phyloP scores from a whole-genome alignment of 2,797 vertebrate genomes.

The Lateolabrax maculatus region DNA sequence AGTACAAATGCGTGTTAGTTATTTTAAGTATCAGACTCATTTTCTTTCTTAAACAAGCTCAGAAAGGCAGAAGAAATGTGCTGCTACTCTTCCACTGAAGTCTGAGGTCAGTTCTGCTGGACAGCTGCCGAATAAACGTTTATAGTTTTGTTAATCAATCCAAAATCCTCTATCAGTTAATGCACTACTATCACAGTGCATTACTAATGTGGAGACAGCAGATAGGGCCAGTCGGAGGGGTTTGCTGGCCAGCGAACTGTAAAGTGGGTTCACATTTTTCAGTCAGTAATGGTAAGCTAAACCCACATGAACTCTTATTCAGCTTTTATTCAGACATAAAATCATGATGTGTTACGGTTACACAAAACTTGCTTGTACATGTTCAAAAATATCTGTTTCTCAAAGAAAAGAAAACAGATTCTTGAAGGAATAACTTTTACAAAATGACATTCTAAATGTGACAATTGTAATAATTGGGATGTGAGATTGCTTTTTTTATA shows the following conservation, averaged over 20 bases:
- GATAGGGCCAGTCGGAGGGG: neutral
- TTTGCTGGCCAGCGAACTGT: neutral
- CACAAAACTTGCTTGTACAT: too few relatives aligned
- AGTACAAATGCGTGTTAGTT: neutral
- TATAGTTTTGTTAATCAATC: neutral
- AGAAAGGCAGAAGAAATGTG: neutral
- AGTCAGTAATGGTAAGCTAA: too few relatives aligned
- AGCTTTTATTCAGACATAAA: neutral
- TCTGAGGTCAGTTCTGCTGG: neutral
- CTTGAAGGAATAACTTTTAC: neutral
- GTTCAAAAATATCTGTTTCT: too few relatives aligned
- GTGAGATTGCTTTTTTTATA: slow-evolving; percentile 39
- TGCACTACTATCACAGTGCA: neutral
- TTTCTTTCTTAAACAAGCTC: neutral
- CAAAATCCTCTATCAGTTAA: neutral
- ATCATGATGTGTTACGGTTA: neutral
- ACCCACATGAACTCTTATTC: neutral
- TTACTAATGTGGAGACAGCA: neutral
- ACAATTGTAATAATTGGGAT: slow-evolving; percentile 30
- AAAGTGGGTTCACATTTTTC: neutral
- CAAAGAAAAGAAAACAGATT: neutral
- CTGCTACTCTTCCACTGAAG: neutral
- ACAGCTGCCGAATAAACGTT: slow-evolving; percentile 1
- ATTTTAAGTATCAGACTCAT: neutral
- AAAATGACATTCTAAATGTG: slow-evolving; percentile 37